Base-by-base conservation (phyloP, 2,113 vertebrate species). In the Bagarius yarrelli region DNA sequence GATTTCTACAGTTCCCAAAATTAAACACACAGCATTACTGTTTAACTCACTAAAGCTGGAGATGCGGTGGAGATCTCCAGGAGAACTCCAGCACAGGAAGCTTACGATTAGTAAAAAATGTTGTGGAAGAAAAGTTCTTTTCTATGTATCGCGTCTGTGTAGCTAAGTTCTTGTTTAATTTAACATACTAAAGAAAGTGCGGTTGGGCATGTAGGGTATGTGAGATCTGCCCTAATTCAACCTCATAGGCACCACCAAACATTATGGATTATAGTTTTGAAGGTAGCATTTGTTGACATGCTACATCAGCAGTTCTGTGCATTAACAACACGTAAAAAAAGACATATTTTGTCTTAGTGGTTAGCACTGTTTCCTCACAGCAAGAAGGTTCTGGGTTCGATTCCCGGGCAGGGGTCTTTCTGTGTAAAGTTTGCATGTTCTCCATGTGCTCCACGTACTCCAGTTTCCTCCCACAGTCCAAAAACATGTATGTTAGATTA, bases 21-120 rank as follows among this genome's bases (percentile, higher is more conserved):
- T 56, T 19, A 56, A 71, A 81, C 36, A 55, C 50, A 74, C 34
- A 66, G 55, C n/a, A 23, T n/a, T 56, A 44, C 47, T 56, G 47
- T 64, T 75, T 60, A 61, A 12, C 19, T 75, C 12, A 44, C 40
- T 30, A 50, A 73, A 32, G 27, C 64, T 63, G 11, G 52, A 59
- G 44, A 64, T 13, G 11, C 44, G 57, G 40, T 23, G 56, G 18
- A 34, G 34, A 78, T 15, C 40, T 18, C 8, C 36, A 40, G 36
- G 8, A 77, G 50, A 67, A 32, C 27, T 4, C 27, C 52, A n/a
- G n/a, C n/a, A n/a, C n/a, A n/a, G n/a, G n/a, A n/a, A 47, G 11
- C 36, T 12, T 21, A 5, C 16, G 36, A 40, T 40, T 40, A 40
- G 3, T 40, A 40, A 40, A 40, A 36, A 50, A 56, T n/a, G 25